phyloP scores from a whole-genome alignment of 1,140 invertebrate species.

The Pomacea maculata region DNA sequence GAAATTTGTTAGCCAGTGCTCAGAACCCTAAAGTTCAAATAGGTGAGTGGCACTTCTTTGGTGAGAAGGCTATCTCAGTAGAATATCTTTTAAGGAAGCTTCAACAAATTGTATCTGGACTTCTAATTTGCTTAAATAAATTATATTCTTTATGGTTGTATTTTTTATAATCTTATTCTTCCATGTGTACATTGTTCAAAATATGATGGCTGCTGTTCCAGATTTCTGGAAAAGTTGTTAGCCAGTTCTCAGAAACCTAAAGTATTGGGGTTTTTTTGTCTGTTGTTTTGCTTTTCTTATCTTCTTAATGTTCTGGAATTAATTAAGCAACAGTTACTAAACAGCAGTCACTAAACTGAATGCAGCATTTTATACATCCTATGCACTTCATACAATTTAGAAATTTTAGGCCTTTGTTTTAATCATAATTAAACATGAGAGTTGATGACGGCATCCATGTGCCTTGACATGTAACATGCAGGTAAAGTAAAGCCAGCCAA shows the following conservation, averaged over 20 bases:
- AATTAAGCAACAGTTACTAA: too few species aligned
- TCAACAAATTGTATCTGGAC: too few species aligned
- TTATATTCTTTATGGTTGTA: background rate
- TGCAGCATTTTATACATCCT: too few species aligned
- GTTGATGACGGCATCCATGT: too few species aligned
- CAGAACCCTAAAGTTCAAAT: slow-evolving; percentile 67
- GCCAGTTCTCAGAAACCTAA: slow-evolving; percentile 79
- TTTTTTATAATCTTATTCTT: background rate
- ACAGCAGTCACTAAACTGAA: too few species aligned
- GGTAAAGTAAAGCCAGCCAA: slow-evolving; percentile 56
- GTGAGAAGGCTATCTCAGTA: slow-evolving; percentile 8
- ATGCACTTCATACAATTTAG: too few species aligned
- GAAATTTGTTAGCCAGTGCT: slow-evolving; percentile 84
- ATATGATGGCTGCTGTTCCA: slow-evolving; percentile 91
- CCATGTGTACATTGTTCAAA: slow-evolving; percentile 86
- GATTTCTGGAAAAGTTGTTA: slow-evolving; percentile 85
- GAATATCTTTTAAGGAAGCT: background rate
- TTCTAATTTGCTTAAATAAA: background rate
- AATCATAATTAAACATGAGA: too few species aligned
- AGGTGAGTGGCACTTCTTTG: slow-evolving; percentile 19
- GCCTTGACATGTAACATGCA: slow-evolving; percentile 14
- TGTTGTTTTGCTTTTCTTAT: too few species aligned
- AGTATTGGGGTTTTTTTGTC: background rate
- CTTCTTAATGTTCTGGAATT: too few species aligned
- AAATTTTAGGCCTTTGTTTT: too few species aligned